Base-by-base conservation (phyloP, 2,888 invertebrate genomes). In the Lottia gigantea region DNA sequence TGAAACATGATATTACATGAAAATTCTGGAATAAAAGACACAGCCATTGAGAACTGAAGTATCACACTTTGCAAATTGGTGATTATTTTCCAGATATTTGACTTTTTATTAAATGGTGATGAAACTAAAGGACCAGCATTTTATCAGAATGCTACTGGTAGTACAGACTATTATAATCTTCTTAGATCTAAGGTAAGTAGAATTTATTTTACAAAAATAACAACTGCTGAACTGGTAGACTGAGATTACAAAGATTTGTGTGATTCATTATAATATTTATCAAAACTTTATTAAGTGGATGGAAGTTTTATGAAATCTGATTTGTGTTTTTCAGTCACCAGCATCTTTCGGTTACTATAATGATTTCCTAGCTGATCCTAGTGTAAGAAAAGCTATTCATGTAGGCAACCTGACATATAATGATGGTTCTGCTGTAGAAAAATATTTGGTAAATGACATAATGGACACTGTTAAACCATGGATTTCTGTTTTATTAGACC, bases 401-500 rank as follows among this genome's bases (percentile, higher is more conserved):
- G 96, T 97, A 0, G 96, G 97, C 2, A 93, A 94, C 79, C 88
- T 91, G 31, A 91, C 93, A 0, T 96, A 94, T 85, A 80, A 86
- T 72, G 73, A 75, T 68, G 86, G 86, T 0, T 47, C 66, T 0
- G 90, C 61, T n/a, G 96, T 96, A 0, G 94, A 95, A 85, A 82
- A 90, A 8, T 91, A 93, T 85, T 88, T 97, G 26, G 91, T 92
- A 76, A 89, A 90, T 61, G 97, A 97, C 87, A 72, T 87, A 12
- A 82, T 95, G 93, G 92, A 94, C 83, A 93, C 94, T 0, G 93
- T 95, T 11, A 93, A 94, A 8, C 86, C 87, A 2, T 86, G 85
- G 83, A 79, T 89, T 4, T 82, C 83, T 12, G 78, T 80, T 49
- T 77, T 88, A 8, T 79, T 89, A 78, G 80, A 89, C 72, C 82